A percentile compares a stretch with the other conserved stretches of the same genome.
These are phyloP conservation scores for Alectoris magna DNA, from an alignment of 2,797 vertebrate species.

Conservation along the genomic window DNA sequence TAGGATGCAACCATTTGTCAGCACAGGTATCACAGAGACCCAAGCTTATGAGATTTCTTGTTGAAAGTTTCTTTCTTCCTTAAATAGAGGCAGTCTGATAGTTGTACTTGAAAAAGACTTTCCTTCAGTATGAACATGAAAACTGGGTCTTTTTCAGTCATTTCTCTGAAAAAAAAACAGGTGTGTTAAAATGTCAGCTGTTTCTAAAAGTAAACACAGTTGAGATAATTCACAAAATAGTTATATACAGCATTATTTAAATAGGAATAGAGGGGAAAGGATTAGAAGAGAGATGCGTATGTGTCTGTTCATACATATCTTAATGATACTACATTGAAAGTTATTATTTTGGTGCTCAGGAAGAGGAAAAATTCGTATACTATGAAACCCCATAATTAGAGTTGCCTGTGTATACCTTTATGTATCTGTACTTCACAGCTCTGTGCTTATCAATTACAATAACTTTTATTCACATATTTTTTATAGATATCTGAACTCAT, in stretches of 20 bases:
- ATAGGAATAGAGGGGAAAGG: neutral
- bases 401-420: neutral
- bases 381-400: neutral
- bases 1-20: neutral
- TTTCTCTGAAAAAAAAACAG: neutral
- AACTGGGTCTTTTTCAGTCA: neutral
- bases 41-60: neutral
- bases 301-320: neutral
- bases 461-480: neutral
- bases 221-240: constrained; percentile 1
- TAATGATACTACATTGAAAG: neutral
- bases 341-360: neutral
- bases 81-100: neutral
- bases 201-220: constrained; percentile 22
- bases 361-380: neutral
- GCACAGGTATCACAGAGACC: neutral
- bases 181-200: neutral
- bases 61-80: neutral
- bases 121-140: neutral
- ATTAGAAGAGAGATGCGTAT: neutral
- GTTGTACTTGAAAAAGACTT: neutral
- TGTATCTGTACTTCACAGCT: neutral
- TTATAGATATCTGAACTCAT: neutral
- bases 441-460: neutral
- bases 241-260: constrained; percentile 2